Evolutionary conservation across 2,797 vertebrate genomes (phyloP), one percentile per base, ranked within the genome.

Genomic region (Spheniscus humboldti): DNA sequence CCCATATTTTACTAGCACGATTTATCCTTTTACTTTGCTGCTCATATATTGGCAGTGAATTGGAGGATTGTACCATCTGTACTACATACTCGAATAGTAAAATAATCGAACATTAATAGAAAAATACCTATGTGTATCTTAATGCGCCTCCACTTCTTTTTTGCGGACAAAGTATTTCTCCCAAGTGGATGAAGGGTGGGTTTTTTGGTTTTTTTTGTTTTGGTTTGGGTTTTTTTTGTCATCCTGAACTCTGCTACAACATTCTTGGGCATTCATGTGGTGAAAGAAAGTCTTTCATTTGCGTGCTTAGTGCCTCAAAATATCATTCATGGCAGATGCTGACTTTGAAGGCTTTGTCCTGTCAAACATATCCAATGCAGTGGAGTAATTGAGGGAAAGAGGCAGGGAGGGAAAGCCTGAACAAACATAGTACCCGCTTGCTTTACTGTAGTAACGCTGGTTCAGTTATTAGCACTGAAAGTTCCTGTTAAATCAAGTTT

Each of bases 391-490:
- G 27, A 9, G 10, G 33, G 9, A 23, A 27, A 28, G 52, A 14
- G 14, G 11, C 1, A 0, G 3, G 8, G 4, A 0, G 4, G 24
- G 7, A 35, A 64, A 86, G 33, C 50, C 55, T 75, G 37, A 77
- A 33, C 7, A 66, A 67, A 33, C 11, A 10, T 10, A 45, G 4
- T 59, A 30, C 11, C 14, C 15, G 28, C 1, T n/a, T 45, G 18
- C 37, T 83, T 83, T 64, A 20, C 7, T 71, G 1, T 45, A 27
- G 9, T 81, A 39, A 30, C 2, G 7, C 20, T 37, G 7, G 13
- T 39, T 55, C 18, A 7, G 4, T 86, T 86, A 52, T 76, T 92
- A 74, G 18, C 47, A 28, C 14, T 47, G 59, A 66, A 85, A 33
- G 7, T 76, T 91, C 10, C 5, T 82, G 68, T 56, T 55, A 85